Conservation (phyloP, 1,140 invertebrate genomes). For the Akabosia matsudoensis region DNA sequence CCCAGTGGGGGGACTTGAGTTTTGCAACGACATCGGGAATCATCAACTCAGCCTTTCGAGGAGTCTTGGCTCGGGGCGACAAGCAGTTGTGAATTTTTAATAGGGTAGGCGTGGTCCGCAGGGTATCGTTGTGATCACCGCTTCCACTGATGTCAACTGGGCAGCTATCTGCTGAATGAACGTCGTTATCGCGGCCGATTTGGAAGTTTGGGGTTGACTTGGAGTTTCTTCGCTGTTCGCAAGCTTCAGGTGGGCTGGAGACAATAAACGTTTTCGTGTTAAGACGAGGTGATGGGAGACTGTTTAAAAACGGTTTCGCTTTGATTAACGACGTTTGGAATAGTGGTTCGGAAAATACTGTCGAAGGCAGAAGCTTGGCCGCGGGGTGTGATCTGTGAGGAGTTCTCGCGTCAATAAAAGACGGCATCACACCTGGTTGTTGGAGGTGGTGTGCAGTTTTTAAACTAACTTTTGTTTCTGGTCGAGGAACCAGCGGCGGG, state of each 20-base stretch:
- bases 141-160: too few relatives aligned
- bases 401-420: slow-evolving; percentile 1
- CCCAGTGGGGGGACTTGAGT: background rate
- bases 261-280: too few relatives aligned
- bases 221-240: too few relatives aligned
- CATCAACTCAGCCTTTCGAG: background rate
- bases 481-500: background rate
- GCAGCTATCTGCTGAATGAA: too few relatives aligned
- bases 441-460: background rate
- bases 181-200: too few relatives aligned
- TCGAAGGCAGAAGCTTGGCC: background rate
- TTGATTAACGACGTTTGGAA: too few relatives aligned
- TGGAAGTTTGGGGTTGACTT: too few relatives aligned
- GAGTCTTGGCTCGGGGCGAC: background rate
- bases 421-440: background rate
- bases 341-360: background rate
- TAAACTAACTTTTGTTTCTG: background rate
- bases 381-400: background rate
- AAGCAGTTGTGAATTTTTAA: background rate
- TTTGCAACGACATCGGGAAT: background rate
- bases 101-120: too few relatives aligned
- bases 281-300: too few relatives aligned
- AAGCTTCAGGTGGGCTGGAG: too few relatives aligned
- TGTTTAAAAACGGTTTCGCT: too few relatives aligned
- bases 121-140: too few relatives aligned